Conservation (phyloP, 2,113 vertebrate species). For the Myrmophylax atrothorax region DNA sequence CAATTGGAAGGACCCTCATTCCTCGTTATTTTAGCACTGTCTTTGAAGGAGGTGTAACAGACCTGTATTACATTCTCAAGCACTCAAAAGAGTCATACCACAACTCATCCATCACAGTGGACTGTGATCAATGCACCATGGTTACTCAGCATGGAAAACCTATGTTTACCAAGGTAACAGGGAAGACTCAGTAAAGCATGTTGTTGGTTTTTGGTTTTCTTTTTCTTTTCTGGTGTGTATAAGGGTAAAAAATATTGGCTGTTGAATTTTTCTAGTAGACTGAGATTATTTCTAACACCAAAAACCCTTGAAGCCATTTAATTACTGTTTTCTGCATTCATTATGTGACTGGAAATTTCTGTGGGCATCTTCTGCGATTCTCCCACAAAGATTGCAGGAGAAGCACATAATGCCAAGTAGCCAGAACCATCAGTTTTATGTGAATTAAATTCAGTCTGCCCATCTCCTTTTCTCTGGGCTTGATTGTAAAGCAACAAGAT, state of each 20-base stretch:
- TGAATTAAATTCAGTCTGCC: neutral
- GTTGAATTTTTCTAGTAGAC: conserved; percentile 18
- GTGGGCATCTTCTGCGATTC: neutral
- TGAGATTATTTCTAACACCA: conserved; percentile 25
- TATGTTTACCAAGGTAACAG: conserved; percentile 97
- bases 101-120: conserved; percentile 98
- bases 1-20: conserved; percentile 97
- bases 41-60: conserved; percentile 97
- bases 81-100: conserved; percentile 99
- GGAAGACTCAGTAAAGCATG: neutral
- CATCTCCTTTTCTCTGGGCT: neutral
- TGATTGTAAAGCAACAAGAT: conserved; percentile 17
- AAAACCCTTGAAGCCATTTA: conserved; percentile 6
- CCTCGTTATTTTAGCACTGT: conserved; percentile 99
- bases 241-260: neutral
- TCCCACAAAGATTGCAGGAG: neutral
- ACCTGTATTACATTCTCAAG: conserved; percentile 98
- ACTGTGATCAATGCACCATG: conserved; percentile 99
- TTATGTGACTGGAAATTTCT: conserved; percentile 4
- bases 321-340: conserved; percentile 24
- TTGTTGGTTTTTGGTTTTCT: neutral
- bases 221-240: neutral
- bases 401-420: neutral
- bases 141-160: conserved; percentile 98
- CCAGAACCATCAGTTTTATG: neutral